Evolutionary conservation across 2,888 invertebrate genomes (phyloP).

Genomic region (Drosophila nr. perissopoda): DNA sequence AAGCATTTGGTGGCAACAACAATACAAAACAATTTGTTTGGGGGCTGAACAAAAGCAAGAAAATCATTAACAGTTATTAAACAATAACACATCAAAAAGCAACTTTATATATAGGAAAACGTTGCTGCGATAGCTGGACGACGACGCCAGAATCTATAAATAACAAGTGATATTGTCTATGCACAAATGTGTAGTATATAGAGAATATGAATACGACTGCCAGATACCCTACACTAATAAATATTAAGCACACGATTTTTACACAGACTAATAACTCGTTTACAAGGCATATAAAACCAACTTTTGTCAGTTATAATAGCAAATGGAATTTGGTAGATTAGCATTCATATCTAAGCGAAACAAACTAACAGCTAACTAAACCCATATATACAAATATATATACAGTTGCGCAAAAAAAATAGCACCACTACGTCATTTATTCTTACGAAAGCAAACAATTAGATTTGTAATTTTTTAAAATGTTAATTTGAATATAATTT

Average conservation of each 20-base stretch:
- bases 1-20: constrained; percentile 20
- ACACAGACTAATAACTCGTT: neutral
- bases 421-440: neutral
- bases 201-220: neutral
- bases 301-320: neutral
- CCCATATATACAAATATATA: neutral
- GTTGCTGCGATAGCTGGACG: constrained; percentile 46
- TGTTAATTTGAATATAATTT: neutral
- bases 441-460: neutral
- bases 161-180: constrained; percentile 39
- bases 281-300: neutral
- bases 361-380: neutral
- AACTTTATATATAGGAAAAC: constrained; percentile 44
- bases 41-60: constrained; percentile 58
- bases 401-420: neutral
- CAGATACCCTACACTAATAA: constrained; percentile 31
- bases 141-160: constrained; percentile 65
- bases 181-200: neutral
- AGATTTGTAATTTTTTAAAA: neutral
- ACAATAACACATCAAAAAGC: constrained; percentile 55
- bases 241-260: neutral
- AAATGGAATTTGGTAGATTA: constrained; percentile 17
- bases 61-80: constrained; percentile 77
- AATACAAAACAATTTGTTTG: constrained; percentile 33
- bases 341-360: constrained; percentile 20